These are phyloP conservation scores for Echinarachnius parma DNA, from an alignment of 53 echinoderm and acorn worm species.

Conservation along the genomic window DNA sequence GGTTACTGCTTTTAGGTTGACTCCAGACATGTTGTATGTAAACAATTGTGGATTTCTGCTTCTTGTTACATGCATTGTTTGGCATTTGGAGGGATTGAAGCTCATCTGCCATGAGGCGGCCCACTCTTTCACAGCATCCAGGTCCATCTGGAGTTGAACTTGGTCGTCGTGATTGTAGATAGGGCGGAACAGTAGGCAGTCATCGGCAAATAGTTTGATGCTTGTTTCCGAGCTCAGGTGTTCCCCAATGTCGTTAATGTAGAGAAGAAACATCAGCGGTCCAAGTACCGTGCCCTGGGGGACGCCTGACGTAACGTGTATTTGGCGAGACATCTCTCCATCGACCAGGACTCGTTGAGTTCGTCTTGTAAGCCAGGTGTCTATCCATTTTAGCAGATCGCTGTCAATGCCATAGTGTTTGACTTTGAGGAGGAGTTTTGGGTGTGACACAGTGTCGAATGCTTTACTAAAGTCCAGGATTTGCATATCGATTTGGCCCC, in stretches of 20 bases:
- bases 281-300: background rate
- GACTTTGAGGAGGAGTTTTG: background rate
- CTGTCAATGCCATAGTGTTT: conserved; percentile 1
- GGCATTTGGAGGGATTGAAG: conserved; percentile 38
- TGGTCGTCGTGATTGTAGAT: conserved; percentile 17
- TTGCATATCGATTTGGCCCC: conserved; percentile 19
- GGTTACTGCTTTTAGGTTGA: background rate
- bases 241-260: too few species aligned
- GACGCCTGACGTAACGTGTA: conserved; percentile 8
- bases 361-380: conserved; percentile 25
- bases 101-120: conserved; percentile 27
- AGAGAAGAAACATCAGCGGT: too few species aligned
- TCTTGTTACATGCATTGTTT: conserved; percentile 42
- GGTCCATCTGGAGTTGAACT: conserved; percentile 34
- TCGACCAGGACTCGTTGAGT: conserved; percentile 7
- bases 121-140: conserved; percentile 19
- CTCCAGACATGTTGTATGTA: conserved; percentile 15
- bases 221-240: background rate
- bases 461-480: conserved; percentile 35
- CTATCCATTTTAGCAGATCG: conserved; percentile 7
- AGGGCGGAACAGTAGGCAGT: conserved; percentile 47
- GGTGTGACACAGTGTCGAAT: conserved; percentile 24
- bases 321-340: background rate
- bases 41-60: conserved; percentile 10
- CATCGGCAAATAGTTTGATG: conserved; percentile 47